A percentile compares a stretch with the other conserved stretches of the same genome.
phyloP scores from a whole-genome alignment of 2,797 vertebrate species.

The Galago senegalensis region DNA sequence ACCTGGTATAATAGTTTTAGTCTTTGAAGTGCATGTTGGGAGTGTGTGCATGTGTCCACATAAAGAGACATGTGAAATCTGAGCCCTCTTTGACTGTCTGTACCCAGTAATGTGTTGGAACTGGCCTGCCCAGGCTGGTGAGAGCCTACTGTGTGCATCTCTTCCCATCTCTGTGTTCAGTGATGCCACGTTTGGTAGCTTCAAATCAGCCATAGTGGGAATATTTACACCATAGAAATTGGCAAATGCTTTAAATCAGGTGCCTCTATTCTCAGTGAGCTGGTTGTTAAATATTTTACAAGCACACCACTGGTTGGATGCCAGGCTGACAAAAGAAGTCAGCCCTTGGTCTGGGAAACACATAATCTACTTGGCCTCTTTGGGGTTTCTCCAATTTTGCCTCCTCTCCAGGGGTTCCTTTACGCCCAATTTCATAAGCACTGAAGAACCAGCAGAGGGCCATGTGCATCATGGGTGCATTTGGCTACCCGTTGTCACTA shows the following conservation, averaged over 20 bases:
- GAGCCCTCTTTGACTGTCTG: neutral
- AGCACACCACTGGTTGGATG: neutral
- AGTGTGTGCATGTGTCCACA: neutral
- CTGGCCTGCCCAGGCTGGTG: neutral
- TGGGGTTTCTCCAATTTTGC: neutral
- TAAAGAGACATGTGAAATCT: neutral
- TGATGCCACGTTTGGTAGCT: neutral
- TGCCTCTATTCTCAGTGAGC: conserved; percentile 6
- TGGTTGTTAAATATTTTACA: conserved; percentile 20
- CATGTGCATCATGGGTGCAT: neutral
- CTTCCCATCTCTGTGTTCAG: neutral
- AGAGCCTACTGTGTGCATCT: neutral
- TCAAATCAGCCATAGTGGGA: neutral
- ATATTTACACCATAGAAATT: neutral
- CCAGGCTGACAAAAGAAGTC: neutral
- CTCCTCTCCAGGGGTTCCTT: neutral
- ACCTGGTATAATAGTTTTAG: neutral
- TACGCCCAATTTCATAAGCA: neutral
- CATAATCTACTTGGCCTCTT: neutral
- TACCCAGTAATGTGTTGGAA: neutral
- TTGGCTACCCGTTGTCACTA: neutral
- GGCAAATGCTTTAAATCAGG: conserved; percentile 7
- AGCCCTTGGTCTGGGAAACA: neutral
- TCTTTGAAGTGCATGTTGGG: neutral
- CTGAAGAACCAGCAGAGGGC: neutral